Evolutionary conservation across 1,140 invertebrate genomes (phyloP).

Genomic region (Drosophila pseudoananassae): DNA sequence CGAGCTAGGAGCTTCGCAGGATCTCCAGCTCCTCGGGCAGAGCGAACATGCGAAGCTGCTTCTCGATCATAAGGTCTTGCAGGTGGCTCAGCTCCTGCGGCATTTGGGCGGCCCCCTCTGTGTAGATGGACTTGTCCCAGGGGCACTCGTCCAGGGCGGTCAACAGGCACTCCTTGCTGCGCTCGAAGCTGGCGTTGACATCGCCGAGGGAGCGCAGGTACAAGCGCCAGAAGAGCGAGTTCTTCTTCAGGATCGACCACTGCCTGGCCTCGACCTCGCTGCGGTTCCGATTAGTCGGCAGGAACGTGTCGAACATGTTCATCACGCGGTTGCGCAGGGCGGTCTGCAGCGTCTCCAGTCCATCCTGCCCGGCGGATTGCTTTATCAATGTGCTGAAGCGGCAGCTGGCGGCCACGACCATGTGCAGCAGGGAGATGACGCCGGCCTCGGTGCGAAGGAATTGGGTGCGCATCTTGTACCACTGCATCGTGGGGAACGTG

Average conservation of each 20-base stretch:
- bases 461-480: slow-evolving; percentile 56
- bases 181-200: slow-evolving; percentile 56
- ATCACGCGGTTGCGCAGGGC: slow-evolving; percentile 69
- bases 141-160: slow-evolving; percentile 87
- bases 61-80: slow-evolving; percentile 89
- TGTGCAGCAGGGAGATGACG: slow-evolving; percentile 58
- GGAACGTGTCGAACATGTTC: slow-evolving; percentile 67
- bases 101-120: slow-evolving; percentile 85
- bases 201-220: slow-evolving; percentile 68
- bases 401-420: slow-evolving; percentile 55
- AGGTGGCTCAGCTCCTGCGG: slow-evolving; percentile 86
- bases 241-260: slow-evolving; percentile 47
- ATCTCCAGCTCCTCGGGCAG: slow-evolving; percentile 89
- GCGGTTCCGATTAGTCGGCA: slow-evolving; percentile 52
- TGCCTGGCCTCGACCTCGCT: slow-evolving; percentile 36
- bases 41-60: slow-evolving; percentile 88
- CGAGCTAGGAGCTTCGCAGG: slow-evolving; percentile 79
- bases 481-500: slow-evolving; percentile 40
- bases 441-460: slow-evolving; percentile 53
- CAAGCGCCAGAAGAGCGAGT: slow-evolving; percentile 80
- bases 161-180: slow-evolving; percentile 84
- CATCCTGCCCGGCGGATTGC: neutral
- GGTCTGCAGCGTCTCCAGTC: slow-evolving; percentile 3
- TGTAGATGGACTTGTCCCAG: slow-evolving; percentile 88
- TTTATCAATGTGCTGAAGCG: slow-evolving; percentile 28